Base-by-base conservation (phyloP, 2,888 invertebrate species). In the Trichogramma dendrolimi region DNA sequence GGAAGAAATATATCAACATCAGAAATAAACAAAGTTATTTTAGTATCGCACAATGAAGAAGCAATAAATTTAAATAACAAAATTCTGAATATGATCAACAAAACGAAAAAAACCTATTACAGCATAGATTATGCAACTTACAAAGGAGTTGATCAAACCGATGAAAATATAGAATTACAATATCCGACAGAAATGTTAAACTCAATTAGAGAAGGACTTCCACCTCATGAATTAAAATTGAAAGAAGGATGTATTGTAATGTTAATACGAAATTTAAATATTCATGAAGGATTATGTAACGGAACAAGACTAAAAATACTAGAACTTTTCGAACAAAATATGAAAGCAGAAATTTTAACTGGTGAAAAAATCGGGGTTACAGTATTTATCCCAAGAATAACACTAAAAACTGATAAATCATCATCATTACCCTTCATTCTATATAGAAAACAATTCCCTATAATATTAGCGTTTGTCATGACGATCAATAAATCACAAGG, bases 101-200 rank as follows among this genome's bases (percentile, higher is more conserved):
- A 8, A 3, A 41, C 51, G 44, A 39, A 5, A 6, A 42, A 40
- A 14, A 52, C 40, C 44, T 58, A 58, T 44, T 58, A 52, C 27
- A 58, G 58, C 27, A 44, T 43, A 4, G 52, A 58, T 52, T 52
- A 52, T 38, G 58, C 46, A 5, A 50, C 41, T 11, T 11, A 50
- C 42, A 50, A 50, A 41, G 58, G 42, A 43, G 41, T 43, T 5
- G 58, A 58, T 43, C 52, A 52, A 52, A 39, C 58, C n/a, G 58
- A 58, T 58, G 46, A 58, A 4, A 52, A 58, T 39, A 58, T 46
- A 49, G 46, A 58, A 48, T 8, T 58, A 50, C 42, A 50, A 10
- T 58, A 50, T 58, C 58, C 41, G 1, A 50, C 42, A 2, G 50
- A 58, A 50, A n/a, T 11, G 5, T 50, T 58, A 58, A 58, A 58